Base-by-base conservation (phyloP, 64 coral and sea anemone species). In the Porites lutea region DNA sequence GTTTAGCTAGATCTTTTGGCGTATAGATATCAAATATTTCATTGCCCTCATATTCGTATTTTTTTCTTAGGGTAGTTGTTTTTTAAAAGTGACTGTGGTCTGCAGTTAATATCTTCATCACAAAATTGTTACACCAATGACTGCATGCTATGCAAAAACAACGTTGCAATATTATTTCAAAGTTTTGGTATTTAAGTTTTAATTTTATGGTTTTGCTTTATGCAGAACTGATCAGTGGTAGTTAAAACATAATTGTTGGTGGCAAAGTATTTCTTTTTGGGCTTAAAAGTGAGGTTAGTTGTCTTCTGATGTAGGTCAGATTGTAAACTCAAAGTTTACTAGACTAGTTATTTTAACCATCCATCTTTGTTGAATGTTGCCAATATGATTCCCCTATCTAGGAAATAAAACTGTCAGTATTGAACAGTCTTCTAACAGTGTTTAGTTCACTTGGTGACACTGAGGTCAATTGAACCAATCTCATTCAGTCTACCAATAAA, bases 1-100 rank as follows among this genome's bases (percentile, higher is more conserved):
- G 73, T 11, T 75, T 14, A 51, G 61, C 81, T 10, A 52, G 15
- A 51, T 61, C 61, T 68, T 84, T 84, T 84, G 13, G 46, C 3
- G 13, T 68, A 84, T 68, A 48, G 68, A 84, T 84, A 84, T 84
- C 68, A 84, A 84, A 84, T 84, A 84, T 69, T 84, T 68, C 81
- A 84, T 68, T 84, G 18, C 48, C 62, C 46, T 68, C 64, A 68
- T 68, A 82, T 63, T 64, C 65, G 6, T 60, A 60, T 15, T 52
- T 52, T 51, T 65, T 84, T 84, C 62, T 84, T 78, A 66, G 61
- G 63, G 8, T 46, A 13, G 21, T 84, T 84, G 27, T 84, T 44
- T 84, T 68, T 84, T 52, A 84, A 44, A 66, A 48, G 46, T 52
- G 5, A 75, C 81, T 84, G 81, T 84, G 81, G 81, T 67, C 12